Conservation (phyloP, 1,140 invertebrate species). For the Holotrichia oblita region DNA sequence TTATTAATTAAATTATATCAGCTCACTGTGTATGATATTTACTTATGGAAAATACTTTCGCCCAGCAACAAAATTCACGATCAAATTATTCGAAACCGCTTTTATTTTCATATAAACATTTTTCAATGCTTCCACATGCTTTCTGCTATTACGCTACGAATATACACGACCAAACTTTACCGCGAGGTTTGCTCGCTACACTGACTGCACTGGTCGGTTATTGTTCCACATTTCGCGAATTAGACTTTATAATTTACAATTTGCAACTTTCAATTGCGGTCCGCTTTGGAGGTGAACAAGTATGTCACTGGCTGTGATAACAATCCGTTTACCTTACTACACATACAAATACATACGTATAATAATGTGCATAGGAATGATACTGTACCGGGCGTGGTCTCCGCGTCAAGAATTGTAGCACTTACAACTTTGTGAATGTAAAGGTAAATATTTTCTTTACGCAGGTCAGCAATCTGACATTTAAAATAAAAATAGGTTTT, state of each 20-base stretch:
- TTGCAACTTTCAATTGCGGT: constrained; percentile 31
- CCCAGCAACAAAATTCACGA: not conserved
- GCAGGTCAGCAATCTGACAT: too few species aligned
- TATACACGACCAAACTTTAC: not conserved
- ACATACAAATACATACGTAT: constrained; percentile 7
- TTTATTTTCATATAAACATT: constrained; percentile 24
- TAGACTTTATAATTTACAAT: constrained; percentile 32
- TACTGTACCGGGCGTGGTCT: not conserved
- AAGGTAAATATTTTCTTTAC: not conserved
- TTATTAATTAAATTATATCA: not conserved
- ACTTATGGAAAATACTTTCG: not conserved
- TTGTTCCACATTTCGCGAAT: constrained; percentile 31
- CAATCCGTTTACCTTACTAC: constrained; percentile 30
- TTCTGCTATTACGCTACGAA: not conserved
- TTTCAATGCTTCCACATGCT: not conserved
- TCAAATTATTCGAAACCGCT: not conserved
- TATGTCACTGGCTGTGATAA: constrained; percentile 15
- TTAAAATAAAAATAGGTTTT: not conserved
- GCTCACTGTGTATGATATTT: not conserved
- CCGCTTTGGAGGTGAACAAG: constrained; percentile 35
- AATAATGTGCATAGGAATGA: not conserved
- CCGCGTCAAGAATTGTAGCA: not conserved
- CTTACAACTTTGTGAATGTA: not conserved
- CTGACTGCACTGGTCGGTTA: not conserved
- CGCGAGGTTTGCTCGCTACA: not conserved